These are phyloP conservation scores for Periophthalmus modestus DNA, from an alignment of 2,113 vertebrate species.

Conservation along the genomic window DNA sequence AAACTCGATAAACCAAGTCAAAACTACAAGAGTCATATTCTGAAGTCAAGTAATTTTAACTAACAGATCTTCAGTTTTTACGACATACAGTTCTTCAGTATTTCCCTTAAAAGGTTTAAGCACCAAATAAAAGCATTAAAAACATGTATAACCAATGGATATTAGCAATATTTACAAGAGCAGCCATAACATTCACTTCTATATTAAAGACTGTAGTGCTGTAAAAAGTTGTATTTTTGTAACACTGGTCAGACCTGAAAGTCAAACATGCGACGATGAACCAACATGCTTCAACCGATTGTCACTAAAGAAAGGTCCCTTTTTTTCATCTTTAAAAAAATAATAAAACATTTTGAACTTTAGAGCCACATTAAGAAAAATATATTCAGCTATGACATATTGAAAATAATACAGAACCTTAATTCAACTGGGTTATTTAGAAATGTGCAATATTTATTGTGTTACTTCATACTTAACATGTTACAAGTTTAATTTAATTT, in stretches of 20 bases:
- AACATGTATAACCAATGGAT: slow-evolving; percentile 36
- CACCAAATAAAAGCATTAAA: slow-evolving; percentile 29
- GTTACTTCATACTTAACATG: neutral
- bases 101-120: slow-evolving; percentile 35
- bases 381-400: neutral
- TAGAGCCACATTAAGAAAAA: neutral
- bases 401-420: neutral
- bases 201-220: slow-evolving; percentile 28
- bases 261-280: slow-evolving; percentile 35
- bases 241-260: slow-evolving; percentile 39
- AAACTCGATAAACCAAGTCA: neutral
- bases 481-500: too few relatives aligned
- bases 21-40: neutral
- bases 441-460: neutral
- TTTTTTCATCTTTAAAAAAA: slow-evolving; percentile 22
- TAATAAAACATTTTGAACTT: neutral
- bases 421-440: neutral
- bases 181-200: slow-evolving; percentile 42
- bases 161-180: slow-evolving; percentile 60
- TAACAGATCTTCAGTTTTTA: neutral
- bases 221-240: slow-evolving; percentile 21
- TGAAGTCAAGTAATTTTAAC: neutral
- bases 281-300: slow-evolving; percentile 17
- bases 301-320: slow-evolving; percentile 46
- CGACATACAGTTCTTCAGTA: neutral